These are phyloP conservation scores for Cryptotermes secundus DNA, from an alignment of 1,140 invertebrate species.

Conservation along the genomic window DNA sequence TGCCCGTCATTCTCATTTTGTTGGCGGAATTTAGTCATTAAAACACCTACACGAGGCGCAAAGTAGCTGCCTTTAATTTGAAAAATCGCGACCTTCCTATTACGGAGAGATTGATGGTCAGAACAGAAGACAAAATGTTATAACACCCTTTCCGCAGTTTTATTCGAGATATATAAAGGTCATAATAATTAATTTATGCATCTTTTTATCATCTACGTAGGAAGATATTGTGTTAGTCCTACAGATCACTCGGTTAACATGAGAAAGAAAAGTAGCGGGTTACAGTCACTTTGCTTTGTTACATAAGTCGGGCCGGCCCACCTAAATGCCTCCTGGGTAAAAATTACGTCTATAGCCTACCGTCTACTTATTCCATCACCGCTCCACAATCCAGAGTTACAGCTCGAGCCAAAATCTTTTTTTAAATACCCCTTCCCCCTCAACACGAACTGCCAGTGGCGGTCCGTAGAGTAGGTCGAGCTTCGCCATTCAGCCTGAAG, in stretches of 20 bases:
- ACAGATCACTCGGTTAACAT: neutral
- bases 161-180: neutral
- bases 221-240: neutral
- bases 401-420: constrained; percentile 13
- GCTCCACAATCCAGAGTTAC: neutral
- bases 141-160: neutral
- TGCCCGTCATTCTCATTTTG: too few relatives aligned
- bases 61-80: too few relatives aligned
- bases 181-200: neutral
- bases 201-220: neutral
- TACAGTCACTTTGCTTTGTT: neutral
- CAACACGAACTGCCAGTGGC: neutral
- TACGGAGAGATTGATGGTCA: neutral
- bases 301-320: neutral
- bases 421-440: neutral
- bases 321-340: neutral
- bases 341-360: neutral
- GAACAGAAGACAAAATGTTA: neutral
- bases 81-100: too few relatives aligned
- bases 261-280: neutral
- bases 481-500: too few relatives aligned
- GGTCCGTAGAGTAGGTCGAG: neutral
- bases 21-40: too few relatives aligned
- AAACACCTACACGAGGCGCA: too few relatives aligned
- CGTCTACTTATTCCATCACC: constrained; percentile 10